phyloP scores from a whole-genome alignment of 2,888 invertebrate genomes.

The Pseudococcus jackbeardsleyi region DNA sequence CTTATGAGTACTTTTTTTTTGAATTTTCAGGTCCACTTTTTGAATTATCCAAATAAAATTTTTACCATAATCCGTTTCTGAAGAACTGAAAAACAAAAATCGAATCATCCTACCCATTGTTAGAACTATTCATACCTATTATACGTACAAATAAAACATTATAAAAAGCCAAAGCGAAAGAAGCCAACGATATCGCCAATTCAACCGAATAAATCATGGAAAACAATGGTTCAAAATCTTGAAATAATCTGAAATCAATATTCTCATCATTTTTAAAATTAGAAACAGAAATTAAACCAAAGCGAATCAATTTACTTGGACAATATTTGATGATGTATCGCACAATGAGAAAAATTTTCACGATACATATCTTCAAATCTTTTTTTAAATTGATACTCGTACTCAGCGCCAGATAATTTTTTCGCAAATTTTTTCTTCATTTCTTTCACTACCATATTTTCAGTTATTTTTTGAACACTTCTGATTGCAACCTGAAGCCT shows the following conservation, averaged over 20 bases:
- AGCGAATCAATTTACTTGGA: background rate
- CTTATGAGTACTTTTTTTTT: too few species aligned
- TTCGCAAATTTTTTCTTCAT: background rate
- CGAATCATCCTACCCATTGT: too few species aligned
- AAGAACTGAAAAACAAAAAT: too few species aligned
- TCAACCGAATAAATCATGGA: background rate
- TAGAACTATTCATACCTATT: too few species aligned
- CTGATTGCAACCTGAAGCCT: background rate
- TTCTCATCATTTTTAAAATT: background rate
- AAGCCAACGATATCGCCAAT: background rate
- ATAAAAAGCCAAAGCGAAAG: constrained; percentile 48
- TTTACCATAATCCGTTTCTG: too few species aligned
- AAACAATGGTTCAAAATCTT: constrained; percentile 15
- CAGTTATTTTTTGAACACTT: background rate
- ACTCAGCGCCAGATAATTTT: background rate
- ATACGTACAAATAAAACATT: constrained; percentile 2
- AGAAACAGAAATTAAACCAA: background rate
- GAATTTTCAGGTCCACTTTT: too few species aligned
- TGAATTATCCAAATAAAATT: too few species aligned
- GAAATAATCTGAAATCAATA: constrained; percentile 20
- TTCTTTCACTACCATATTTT: background rate
- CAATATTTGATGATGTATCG: constrained; percentile 17
- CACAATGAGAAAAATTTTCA: background rate
- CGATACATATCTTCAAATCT: background rate
- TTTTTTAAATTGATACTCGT: background rate